Conservation (phyloP, 2,888 invertebrate species). For the Holacanthella duospinosa region DNA sequence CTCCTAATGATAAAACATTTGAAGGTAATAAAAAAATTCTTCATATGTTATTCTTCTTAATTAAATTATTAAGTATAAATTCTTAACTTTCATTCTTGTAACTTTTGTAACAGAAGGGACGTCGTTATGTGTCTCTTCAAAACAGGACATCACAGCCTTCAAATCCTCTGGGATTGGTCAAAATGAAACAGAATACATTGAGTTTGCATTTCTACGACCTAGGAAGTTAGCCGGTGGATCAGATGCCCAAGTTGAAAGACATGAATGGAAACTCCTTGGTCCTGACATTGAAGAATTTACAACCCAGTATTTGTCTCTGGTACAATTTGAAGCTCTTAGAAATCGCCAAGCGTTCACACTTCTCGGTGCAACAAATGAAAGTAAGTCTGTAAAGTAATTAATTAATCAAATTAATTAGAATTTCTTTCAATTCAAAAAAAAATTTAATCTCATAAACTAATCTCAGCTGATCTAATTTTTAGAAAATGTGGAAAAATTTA, state of each 20-base stretch:
- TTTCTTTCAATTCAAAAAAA: too few relatives aligned
- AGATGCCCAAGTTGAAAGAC: constrained; percentile 34
- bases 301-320: constrained; percentile 32
- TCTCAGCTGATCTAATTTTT: constrained; percentile 11
- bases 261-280: constrained; percentile 37
- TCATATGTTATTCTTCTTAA: too few relatives aligned
- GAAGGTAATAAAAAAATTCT: too few relatives aligned
- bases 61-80: neutral
- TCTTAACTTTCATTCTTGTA: neutral
- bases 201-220: constrained; percentile 31
- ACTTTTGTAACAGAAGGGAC: constrained; percentile 22
- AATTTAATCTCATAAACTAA: too few relatives aligned
- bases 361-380: constrained; percentile 39
- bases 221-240: constrained; percentile 15
- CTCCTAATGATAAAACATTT: neutral
- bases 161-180: constrained; percentile 26
- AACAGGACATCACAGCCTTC: constrained; percentile 31
- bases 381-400: constrained; percentile 27
- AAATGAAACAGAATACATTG: constrained; percentile 32
- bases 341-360: constrained; percentile 36
- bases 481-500: constrained; percentile 40
- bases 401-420: neutral
- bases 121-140: constrained; percentile 33
- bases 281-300: constrained; percentile 35
- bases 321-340: constrained; percentile 35